phyloP scores from a whole-genome alignment of 2,113 vertebrate species.

The Solea senegalensis region DNA sequence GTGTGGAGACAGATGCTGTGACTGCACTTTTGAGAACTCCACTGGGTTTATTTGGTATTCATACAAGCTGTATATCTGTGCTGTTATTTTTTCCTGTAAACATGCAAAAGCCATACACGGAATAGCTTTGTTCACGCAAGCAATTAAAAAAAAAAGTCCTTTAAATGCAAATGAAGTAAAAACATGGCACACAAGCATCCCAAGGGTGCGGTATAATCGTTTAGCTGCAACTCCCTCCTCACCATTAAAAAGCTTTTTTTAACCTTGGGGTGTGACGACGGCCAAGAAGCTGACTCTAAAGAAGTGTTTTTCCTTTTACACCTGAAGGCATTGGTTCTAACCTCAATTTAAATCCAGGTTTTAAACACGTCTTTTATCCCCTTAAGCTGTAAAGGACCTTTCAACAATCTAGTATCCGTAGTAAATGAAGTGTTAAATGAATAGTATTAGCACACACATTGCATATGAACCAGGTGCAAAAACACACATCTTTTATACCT shows the following conservation, averaged over 20 bases:
- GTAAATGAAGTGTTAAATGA: neutral
- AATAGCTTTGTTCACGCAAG: neutral
- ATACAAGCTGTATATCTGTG: slow-evolving; percentile 16
- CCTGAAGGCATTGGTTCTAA: neutral
- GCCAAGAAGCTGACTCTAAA: neutral
- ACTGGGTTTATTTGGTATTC: slow-evolving; percentile 48
- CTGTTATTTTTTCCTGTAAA: slow-evolving; percentile 46
- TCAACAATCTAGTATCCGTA: neutral
- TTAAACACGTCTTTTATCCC: slow-evolving; percentile 7
- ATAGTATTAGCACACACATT: neutral
- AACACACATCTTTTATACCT: neutral
- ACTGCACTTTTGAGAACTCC: slow-evolving; percentile 50
- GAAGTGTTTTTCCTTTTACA: neutral
- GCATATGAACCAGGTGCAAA: slow-evolving; percentile 11
- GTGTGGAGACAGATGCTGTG: slow-evolving; percentile 46
- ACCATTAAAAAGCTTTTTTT: slow-evolving; percentile 15
- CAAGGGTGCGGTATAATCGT: neutral
- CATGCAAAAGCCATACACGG: neutral
- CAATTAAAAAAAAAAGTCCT: neutral
- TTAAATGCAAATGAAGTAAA: slow-evolving; percentile 20
- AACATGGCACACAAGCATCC: neutral
- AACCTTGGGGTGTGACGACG: slow-evolving; percentile 11
- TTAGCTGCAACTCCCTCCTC: slow-evolving; percentile 7
- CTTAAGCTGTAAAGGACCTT: slow-evolving; percentile 9
- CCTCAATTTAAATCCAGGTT: slow-evolving; percentile 20